A percentile compares a stretch with the other conserved stretches of the same genome.
Evolutionary conservation across 2,113 vertebrate species (phyloP).

Genomic region (Gadus chalcogrammus): DNA sequence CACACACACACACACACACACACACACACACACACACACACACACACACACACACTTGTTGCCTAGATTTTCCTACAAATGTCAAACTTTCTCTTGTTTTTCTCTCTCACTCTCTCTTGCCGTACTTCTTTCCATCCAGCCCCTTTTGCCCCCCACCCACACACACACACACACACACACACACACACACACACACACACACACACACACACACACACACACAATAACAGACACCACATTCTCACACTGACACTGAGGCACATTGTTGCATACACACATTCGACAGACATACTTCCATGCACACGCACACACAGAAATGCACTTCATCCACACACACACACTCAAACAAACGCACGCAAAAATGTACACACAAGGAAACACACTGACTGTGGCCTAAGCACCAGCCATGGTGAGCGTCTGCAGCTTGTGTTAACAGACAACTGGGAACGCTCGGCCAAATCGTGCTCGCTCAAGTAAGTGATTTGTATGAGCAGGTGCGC

Average conservation of each 20-base stretch:
- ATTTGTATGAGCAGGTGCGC: slow-evolving; percentile 66
- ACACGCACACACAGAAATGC: slow-evolving; percentile 16
- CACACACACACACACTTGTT: slow-evolving; percentile 30
- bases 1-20: no score
- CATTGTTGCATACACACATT: background rate
- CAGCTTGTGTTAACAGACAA: slow-evolving; percentile 55
- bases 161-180: slow-evolving; percentile 8
- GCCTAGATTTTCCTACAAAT: background rate
- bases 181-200: background rate
- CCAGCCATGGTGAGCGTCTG: slow-evolving; percentile 9
- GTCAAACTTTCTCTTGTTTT: background rate
- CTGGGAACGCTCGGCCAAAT: slow-evolving; percentile 50
- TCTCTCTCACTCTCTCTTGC: no score
- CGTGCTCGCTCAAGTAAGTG: slow-evolving; percentile 52
- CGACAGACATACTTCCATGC: background rate
- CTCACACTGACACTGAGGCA: slow-evolving; percentile 16
- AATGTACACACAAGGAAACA: no score
- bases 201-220: slow-evolving; percentile 19
- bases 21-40: slow-evolving; percentile 19
- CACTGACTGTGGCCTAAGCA: no score
- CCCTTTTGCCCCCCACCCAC: background rate
- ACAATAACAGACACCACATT: slow-evolving; percentile 21
- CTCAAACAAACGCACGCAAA: no score
- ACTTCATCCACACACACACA: slow-evolving; percentile 6
- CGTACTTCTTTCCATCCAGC: background rate